Conservation (phyloP, 2,113 vertebrate genomes). For the Mustela nigripes region DNA sequence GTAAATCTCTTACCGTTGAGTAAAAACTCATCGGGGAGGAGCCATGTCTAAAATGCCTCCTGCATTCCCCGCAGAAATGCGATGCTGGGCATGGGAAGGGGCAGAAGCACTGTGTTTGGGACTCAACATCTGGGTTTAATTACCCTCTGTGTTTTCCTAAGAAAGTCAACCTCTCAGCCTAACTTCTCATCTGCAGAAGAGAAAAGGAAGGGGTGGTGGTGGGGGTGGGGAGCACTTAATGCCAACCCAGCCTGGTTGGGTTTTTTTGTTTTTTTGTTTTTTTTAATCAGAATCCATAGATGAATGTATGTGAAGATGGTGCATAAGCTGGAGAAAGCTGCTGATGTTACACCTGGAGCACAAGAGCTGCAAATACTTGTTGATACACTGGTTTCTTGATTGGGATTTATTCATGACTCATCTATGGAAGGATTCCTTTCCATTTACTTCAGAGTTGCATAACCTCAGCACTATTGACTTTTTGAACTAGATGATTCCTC, state of each 20-base stretch:
- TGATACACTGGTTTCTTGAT: conserved; percentile 64
- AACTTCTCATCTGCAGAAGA: conserved; percentile 38
- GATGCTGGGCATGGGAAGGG: background rate
- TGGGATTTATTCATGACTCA: conserved; percentile 37
- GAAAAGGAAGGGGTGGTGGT: background rate
- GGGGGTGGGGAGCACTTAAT: background rate
- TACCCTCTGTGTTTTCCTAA: conserved; percentile 70
- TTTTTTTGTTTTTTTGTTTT: background rate
- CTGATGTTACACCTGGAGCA: background rate
- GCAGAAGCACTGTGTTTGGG: conserved; percentile 60
- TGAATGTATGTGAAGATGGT: background rate
- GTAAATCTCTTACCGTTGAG: conserved; percentile 37
- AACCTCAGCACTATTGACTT: background rate
- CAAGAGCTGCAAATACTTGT: background rate
- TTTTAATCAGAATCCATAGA: conserved; percentile 12
- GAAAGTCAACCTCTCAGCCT: conserved; percentile 69
- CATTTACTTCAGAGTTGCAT: conserved; percentile 40
- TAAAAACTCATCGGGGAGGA: conserved; percentile 51
- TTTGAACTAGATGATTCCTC: conserved; percentile 37
- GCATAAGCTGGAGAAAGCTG: background rate
- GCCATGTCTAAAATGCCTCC: conserved; percentile 49
- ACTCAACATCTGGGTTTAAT: conserved; percentile 77
- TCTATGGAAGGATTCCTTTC: conserved; percentile 59
- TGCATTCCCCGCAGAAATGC: conserved; percentile 49
- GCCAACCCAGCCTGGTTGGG: background rate